Percentiles rank a stretch among this genome's conserved stretches.
Evolutionary conservation across 2,888 invertebrate species (phyloP).

Genomic region (Ichneumoninae sp.): DNA sequence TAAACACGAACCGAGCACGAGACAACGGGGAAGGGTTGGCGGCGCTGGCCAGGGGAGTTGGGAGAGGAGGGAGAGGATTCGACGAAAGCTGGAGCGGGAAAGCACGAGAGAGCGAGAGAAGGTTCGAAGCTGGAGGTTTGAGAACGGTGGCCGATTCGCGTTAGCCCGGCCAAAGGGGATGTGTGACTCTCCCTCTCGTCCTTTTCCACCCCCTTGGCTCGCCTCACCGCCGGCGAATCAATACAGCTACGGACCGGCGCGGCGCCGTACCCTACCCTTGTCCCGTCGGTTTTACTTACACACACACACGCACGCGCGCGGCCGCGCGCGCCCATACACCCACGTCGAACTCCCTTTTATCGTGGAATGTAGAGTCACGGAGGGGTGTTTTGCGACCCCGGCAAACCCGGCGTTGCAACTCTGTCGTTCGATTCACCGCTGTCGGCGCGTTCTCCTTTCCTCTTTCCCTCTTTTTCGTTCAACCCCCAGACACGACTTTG

Average conservation of each 20-base stretch:
- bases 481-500: slow-evolving; percentile 49
- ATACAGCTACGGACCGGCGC: slow-evolving; percentile 83
- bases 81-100: slow-evolving; percentile 32
- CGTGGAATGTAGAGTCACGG: slow-evolving; percentile 8
- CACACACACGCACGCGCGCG: slow-evolving; percentile 54
- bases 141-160: slow-evolving; percentile 68
- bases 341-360: slow-evolving; percentile 60
- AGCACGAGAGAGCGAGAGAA: slow-evolving; percentile 53
- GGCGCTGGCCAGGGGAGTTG: slow-evolving; percentile 40
- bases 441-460: slow-evolving; percentile 25
- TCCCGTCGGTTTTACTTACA: slow-evolving; percentile 52
- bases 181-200: slow-evolving; percentile 68
- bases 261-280: slow-evolving; percentile 76
- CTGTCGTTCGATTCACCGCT: slow-evolving; percentile 44
- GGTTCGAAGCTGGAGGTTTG: slow-evolving; percentile 55
- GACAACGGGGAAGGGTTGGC: slow-evolving; percentile 50
- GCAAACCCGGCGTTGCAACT: slow-evolving; percentile 23
- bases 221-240: slow-evolving; percentile 81
- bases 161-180: slow-evolving; percentile 76
- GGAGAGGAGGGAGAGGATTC: slow-evolving; percentile 45
- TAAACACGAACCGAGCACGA: slow-evolving; percentile 72
- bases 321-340: slow-evolving; percentile 60
- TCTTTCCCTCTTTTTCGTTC: slow-evolving; percentile 46
- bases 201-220: slow-evolving; percentile 65
- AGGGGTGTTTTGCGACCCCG: slow-evolving; percentile 25